These are phyloP conservation scores for Cephonodes hylas DNA, from an alignment of 2,888 invertebrate genomes.

Conservation along the genomic window DNA sequence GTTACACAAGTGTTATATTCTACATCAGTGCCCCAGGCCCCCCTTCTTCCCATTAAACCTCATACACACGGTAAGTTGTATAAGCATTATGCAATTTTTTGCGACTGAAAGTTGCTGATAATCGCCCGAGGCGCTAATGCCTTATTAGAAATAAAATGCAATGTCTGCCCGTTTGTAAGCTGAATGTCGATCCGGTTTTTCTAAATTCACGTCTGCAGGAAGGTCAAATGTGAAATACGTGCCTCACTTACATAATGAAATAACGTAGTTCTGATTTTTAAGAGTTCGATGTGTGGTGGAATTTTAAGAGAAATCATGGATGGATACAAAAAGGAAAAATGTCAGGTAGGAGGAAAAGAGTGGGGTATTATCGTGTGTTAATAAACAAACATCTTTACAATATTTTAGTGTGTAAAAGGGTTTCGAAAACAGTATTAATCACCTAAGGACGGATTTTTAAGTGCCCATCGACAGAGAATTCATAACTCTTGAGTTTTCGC, in stretches of 20 bases:
- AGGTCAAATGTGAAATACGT: constrained; percentile 36
- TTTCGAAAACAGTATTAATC: neutral
- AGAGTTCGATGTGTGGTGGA: neutral
- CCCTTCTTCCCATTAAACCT: constrained; percentile 40
- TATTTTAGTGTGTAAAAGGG: neutral
- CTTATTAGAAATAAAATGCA: constrained; percentile 38
- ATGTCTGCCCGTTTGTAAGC: constrained; percentile 7
- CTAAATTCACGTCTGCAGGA: constrained; percentile 26
- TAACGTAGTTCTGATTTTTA: neutral
- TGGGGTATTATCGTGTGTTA: neutral
- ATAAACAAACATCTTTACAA: neutral
- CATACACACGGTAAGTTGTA: constrained; percentile 43
- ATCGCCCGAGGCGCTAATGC: constrained; percentile 48
- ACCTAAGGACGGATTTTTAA: neutral
- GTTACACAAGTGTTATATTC: constrained; percentile 57
- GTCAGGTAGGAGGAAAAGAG: neutral
- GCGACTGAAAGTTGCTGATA: constrained; percentile 52
- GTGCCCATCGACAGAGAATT: neutral
- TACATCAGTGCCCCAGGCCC: constrained; percentile 68
- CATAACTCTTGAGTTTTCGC: constrained; percentile 1
- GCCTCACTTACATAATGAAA: neutral
- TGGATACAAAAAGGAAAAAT: neutral
- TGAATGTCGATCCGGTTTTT: constrained; percentile 35
- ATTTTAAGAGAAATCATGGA: neutral
- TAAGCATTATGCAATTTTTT: constrained; percentile 44